Conservation (phyloP, 2,888 invertebrate species). For the Empis stercorea region DNA sequence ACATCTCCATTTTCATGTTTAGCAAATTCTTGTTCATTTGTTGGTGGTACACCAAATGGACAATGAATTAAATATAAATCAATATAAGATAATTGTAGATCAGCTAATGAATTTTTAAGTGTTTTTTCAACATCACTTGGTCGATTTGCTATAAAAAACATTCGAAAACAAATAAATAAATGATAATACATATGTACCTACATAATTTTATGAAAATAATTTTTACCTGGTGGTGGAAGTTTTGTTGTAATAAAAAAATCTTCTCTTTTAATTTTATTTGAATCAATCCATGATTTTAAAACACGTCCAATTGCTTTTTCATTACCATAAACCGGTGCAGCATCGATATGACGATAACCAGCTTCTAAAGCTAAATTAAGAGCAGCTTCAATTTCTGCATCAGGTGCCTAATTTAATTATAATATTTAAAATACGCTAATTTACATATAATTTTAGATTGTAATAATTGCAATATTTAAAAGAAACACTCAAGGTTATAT, state of each 20-base stretch:
- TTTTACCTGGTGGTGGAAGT: conserved; percentile 53
- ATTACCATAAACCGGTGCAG: conserved; percentile 65
- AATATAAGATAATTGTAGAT: conserved; percentile 62
- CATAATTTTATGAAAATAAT: no score
- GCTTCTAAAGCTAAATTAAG: conserved; percentile 55
- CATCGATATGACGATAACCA: conserved; percentile 75
- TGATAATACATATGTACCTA: no score
- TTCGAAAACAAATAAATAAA: background rate
- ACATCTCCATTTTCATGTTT: conserved; percentile 51
- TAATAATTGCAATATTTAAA: background rate
- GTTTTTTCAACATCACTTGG: conserved; percentile 51
- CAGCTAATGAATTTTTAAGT: conserved; percentile 52
- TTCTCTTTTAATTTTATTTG: conserved; percentile 54
- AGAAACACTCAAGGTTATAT: background rate
- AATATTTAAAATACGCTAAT: background rate
- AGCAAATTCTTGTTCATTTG: conserved; percentile 49
- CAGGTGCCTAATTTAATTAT: conserved; percentile 42
- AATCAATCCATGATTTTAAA: conserved; percentile 54
- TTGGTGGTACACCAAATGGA: conserved; percentile 55
- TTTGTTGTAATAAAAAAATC: conserved; percentile 80
- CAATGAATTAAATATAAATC: conserved; percentile 73
- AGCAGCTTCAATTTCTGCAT: conserved; percentile 52
- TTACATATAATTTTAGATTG: no score
- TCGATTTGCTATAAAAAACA: conserved; percentile 39
- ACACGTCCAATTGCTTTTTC: conserved; percentile 63